These are phyloP conservation scores for Spicauda simplicius DNA, from an alignment of 2,888 invertebrate species.

Conservation along the genomic window DNA sequence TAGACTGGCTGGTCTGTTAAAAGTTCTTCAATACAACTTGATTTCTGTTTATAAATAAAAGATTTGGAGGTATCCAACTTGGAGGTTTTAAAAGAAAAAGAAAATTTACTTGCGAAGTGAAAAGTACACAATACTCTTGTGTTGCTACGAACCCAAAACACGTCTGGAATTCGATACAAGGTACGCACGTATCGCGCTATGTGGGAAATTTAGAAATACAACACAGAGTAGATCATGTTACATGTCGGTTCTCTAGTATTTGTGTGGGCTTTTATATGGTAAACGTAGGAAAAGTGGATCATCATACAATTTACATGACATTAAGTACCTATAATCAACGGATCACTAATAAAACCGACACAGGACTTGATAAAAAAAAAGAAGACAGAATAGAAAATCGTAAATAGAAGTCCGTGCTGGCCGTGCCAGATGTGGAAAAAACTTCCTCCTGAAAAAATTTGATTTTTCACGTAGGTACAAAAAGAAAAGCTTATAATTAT, in stretches of 20 bases:
- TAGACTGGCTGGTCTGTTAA: neutral
- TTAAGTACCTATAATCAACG: too few species aligned
- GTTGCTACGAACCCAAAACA: constrained; percentile 20
- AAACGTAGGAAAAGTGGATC: too few species aligned
- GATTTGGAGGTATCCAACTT: neutral
- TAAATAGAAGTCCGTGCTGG: too few species aligned
- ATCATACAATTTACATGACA: too few species aligned
- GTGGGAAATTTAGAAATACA: neutral
- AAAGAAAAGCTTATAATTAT: too few species aligned
- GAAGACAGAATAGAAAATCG: too few species aligned
- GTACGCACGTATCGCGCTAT: neutral
- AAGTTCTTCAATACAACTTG: neutral
- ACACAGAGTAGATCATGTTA: neutral
- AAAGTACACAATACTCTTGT: neutral
- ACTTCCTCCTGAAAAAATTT: too few species aligned
- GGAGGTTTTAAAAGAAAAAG: neutral
- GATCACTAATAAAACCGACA: too few species aligned
- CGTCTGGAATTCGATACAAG: neutral
- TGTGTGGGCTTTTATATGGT: neutral
- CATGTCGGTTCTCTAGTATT: neutral
- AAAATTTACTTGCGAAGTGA: neutral
- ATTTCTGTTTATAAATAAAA: constrained; percentile 4
- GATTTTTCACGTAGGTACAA: too few species aligned
- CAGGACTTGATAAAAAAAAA: too few species aligned
- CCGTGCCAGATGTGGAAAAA: too few species aligned